Evolutionary conservation across 1,140 invertebrate genomes (phyloP).

Genomic region (Drosophila burlai): DNA sequence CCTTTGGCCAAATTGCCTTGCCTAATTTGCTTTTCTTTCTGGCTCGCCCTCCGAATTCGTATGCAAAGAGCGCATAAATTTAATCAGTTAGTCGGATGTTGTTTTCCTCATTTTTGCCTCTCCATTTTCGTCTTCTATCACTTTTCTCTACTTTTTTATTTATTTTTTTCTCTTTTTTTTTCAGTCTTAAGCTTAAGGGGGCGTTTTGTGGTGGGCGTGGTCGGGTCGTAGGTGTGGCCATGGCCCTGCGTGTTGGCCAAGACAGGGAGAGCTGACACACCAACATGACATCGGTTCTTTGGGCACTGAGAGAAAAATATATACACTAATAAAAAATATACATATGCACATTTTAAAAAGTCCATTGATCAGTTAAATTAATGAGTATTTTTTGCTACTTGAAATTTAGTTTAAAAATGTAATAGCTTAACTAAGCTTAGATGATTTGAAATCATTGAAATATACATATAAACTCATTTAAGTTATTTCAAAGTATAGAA

Average conservation of each 20-base stretch:
- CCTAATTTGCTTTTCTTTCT: constrained; percentile 30
- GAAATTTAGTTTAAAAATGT: too few relatives aligned
- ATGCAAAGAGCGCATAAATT: constrained; percentile 74
- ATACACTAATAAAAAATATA: too few relatives aligned
- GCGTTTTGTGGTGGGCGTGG: constrained; percentile 38
- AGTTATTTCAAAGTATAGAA: too few relatives aligned
- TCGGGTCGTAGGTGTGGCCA: constrained; percentile 45
- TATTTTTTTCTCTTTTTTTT: not conserved
- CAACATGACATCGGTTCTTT: constrained; percentile 17
- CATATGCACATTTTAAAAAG: not conserved
- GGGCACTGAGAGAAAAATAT: not conserved
- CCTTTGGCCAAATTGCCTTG: constrained; percentile 42
- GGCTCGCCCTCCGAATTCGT: constrained; percentile 47
- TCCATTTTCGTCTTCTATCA: constrained; percentile 18
- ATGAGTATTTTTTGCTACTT: too few relatives aligned
- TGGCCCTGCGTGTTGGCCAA: constrained; percentile 39
- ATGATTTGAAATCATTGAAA: too few relatives aligned
- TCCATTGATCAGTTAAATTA: not conserved
- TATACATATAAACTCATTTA: too few relatives aligned
- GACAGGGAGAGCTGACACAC: constrained; percentile 39
- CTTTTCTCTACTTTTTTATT: constrained; percentile 2
- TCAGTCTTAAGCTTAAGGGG: constrained; percentile 19
- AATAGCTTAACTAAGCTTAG: too few relatives aligned
- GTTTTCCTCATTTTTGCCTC: constrained; percentile 13
- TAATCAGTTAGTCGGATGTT: constrained; percentile 61